Evolutionary conservation across 2,113 vertebrate genomes (phyloP).

Genomic region (Melospiza georgiana): DNA sequence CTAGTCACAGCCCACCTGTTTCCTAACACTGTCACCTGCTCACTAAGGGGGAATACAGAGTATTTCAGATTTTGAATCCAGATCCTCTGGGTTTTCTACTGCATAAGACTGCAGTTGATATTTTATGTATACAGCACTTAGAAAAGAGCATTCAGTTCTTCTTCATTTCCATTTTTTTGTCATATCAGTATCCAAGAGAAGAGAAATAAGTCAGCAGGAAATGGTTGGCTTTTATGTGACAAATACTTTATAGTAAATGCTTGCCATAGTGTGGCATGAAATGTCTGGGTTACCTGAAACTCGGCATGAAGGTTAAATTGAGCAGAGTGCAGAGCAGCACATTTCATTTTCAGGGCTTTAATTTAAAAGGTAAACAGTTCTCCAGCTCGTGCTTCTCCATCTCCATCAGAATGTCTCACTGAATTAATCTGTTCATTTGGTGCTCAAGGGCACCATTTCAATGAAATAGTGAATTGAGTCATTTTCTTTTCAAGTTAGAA

Average conservation of each 20-base stretch:
- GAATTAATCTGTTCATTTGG: neutral
- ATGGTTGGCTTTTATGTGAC: neutral
- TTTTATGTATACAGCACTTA: constrained; percentile 18
- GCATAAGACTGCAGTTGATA: neutral
- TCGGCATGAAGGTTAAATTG: neutral
- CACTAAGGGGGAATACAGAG: neutral
- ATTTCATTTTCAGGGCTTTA: neutral
- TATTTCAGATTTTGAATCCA: neutral
- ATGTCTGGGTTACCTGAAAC: neutral
- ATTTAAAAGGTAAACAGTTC: constrained; percentile 1
- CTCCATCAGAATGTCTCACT: neutral
- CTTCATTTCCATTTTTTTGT: constrained; percentile 14
- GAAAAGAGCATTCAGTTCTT: neutral
- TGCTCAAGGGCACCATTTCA: neutral
- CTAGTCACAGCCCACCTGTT: neutral
- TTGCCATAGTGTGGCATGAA: neutral
- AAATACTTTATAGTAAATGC: neutral
- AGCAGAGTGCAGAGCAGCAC: neutral
- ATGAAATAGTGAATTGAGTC: neutral
- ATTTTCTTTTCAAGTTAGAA: neutral
- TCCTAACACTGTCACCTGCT: neutral
- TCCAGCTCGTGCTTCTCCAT: neutral
- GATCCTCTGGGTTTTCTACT: neutral
- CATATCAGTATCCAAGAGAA: neutral
- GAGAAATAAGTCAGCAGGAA: constrained; percentile 10